Base-by-base conservation (phyloP, 1,140 invertebrate genomes). In the Saccostrea echinata region DNA sequence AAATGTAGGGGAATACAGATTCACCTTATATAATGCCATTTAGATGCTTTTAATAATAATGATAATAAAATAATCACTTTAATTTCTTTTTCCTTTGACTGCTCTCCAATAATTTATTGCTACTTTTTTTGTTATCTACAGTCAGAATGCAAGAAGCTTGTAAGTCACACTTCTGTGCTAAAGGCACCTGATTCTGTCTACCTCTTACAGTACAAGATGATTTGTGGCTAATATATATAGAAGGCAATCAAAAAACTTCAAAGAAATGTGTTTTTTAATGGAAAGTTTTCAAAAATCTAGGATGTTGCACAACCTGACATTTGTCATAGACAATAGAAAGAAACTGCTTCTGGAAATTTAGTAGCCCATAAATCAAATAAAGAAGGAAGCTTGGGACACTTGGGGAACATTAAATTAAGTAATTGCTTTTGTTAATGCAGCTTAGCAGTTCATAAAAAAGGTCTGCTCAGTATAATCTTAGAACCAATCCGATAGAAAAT, bases 391-490 rank as follows among this genome's bases (percentile, higher is more conserved):
- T 13, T 30, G 13, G 27, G 68, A 76, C 24, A 76, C 68, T 30
- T 76, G 24, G 24, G 68, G 30, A 33, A 30, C 68, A 30, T 76
- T 30, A 76, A 76, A 76, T 76, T 76, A 27, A 76, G 68, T 76
- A 76, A 71, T 71, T 71, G 64, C 64, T 30, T 71, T 71, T 71
- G 64, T 76, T 16, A 61, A 30, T 30, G 27, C 68, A 30, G 24
- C 68, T 76, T 76, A 30, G 68, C 68, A 76, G 30, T 76, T 76
- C 68, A 76, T 76, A 76, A 76, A 76, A 71, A 43, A 76, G 12
- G 13, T 33, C 55, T 61, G 55, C 55, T 61, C 55, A 61, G 55
- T 61, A n/a, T 61, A 61, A 61, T 61, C 30, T 76, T 12, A 30
- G 27, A 30, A 33, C 8, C 30, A 76, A 30, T 12, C 12, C 13